Percentiles rank a stretch among this genome's conserved stretches.
Conservation (phyloP, 92 coral and sea anemone species). For the Muricea muricata region DNA sequence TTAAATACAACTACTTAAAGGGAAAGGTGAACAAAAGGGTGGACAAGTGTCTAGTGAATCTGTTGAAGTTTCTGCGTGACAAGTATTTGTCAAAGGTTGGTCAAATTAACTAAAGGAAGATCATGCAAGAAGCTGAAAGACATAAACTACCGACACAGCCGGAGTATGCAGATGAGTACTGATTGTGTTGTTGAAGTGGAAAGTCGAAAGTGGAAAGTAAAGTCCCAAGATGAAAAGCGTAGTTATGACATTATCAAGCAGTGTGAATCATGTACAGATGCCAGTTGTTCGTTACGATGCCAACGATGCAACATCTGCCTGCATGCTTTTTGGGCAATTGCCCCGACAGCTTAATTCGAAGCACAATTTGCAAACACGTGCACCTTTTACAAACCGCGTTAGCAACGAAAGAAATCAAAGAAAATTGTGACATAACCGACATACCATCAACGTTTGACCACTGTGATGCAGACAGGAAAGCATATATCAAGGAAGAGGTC, state of each 20-base stretch:
- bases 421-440: too few species aligned
- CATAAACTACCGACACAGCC: slow-evolving; percentile 31
- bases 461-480: neutral
- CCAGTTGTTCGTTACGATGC: slow-evolving; percentile 40
- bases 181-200: slow-evolving; percentile 7
- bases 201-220: slow-evolving; percentile 15
- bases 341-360: slow-evolving; percentile 39
- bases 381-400: slow-evolving; percentile 13
- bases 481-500: slow-evolving; percentile 8
- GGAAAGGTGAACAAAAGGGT: slow-evolving; percentile 48
- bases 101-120: slow-evolving; percentile 41
- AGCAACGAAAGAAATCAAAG: slow-evolving; percentile 18
- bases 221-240: slow-evolving; percentile 40
- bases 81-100: slow-evolving; percentile 23
- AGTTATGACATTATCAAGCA: slow-evolving; percentile 8
- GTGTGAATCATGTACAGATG: slow-evolving; percentile 20
- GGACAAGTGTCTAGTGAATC: slow-evolving; percentile 29
- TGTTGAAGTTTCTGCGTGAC: slow-evolving; percentile 34
- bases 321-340: slow-evolving; percentile 33
- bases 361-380: slow-evolving; percentile 40
- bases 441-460: too few species aligned
- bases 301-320: slow-evolving; percentile 38
- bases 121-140: slow-evolving; percentile 2
- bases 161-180: slow-evolving; percentile 2
- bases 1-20: neutral